Evolutionary conservation across 2,888 invertebrate genomes (phyloP), one percentile per base, ranked within the genome.

Genomic region (Tricholauxania praeusta): DNA sequence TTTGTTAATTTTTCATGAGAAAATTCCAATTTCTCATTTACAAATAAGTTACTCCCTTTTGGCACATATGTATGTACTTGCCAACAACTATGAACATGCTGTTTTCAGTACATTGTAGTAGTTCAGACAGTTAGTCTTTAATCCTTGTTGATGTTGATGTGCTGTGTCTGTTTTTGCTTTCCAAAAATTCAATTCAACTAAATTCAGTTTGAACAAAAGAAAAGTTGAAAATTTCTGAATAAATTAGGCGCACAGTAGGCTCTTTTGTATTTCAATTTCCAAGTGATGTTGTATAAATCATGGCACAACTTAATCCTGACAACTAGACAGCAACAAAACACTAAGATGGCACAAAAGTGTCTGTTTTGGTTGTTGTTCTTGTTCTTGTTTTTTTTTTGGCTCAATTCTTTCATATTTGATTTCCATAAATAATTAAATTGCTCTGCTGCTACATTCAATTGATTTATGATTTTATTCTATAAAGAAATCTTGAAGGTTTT

Each of bases 371-470:
- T 19, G 7, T 10, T 39, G 49, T 6, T 51, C 22, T 12, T 12
- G 4, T 17, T 10, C 3, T 17, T 2, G 57, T 22, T 19, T 22
- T 1, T 57, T 10, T 57, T 7, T 19, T 57, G 57, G 28, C 57
- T 57, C 15, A 57, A 57, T n/a, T 57, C 19, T 19, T 57, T 57
- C 22, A 53, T n/a, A 62, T 63, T 63, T 63, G 70, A 63, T 70
- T 70, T 62, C 53, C 70, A 62, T 63, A 70, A 62, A 70, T 63
- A 70, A 70, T 70, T 62, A 62, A 70, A 70, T 70, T 63, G 47
- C 63, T 39, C 10, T 39, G 7, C 39, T 39, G 39, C 39, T 39
- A 10, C 10, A 19, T 57, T 52, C 47, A 53, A 63, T 70, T 70
- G 70, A 70, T 70, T 70, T 70, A 63, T 39, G 63, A 53, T 62